Percentiles rank a stretch among this genome's conserved stretches.
phyloP scores from a whole-genome alignment of 2,797 vertebrate species.

The Dicrostonyx torquatus region DNA sequence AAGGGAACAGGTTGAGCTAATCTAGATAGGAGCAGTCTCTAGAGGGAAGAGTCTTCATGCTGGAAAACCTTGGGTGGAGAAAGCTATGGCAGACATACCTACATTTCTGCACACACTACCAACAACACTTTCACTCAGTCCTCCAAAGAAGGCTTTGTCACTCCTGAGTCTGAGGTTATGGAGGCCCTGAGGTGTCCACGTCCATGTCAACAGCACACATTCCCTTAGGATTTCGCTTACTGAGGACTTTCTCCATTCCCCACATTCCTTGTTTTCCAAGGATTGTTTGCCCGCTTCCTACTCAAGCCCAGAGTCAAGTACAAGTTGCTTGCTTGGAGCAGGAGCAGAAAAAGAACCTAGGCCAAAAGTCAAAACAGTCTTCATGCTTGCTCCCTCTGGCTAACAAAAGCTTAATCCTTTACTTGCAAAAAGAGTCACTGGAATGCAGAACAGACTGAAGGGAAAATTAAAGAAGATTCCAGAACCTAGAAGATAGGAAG shows the following conservation, averaged over 20 bases:
- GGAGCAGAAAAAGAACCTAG: neutral
- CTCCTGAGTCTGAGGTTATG: neutral
- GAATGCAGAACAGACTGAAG: slow-evolving; percentile 23
- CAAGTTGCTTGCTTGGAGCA: neutral
- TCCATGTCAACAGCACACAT: neutral
- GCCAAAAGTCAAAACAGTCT: slow-evolving; percentile 18
- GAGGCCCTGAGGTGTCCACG: neutral
- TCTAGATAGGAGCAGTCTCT: neutral
- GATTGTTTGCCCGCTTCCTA: neutral
- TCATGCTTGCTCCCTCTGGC: neutral
- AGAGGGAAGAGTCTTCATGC: neutral
- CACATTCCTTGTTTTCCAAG: slow-evolving; percentile 3
- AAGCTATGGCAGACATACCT: neutral
- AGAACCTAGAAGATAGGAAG: slow-evolving; percentile 13
- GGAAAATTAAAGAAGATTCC: neutral
- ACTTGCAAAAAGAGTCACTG: neutral
- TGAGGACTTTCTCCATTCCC: neutral
- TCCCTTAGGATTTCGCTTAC: neutral
- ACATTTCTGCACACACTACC: neutral
- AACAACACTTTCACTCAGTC: neutral
- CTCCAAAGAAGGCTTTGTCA: neutral
- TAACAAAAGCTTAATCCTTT: slow-evolving; percentile 37
- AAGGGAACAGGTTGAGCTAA: neutral
- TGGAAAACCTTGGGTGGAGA: neutral
- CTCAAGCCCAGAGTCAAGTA: slow-evolving; percentile 7